Conservation (phyloP, 37 sponge, comb jelly and placozoan species). For the Axinella damicornis region DNA sequence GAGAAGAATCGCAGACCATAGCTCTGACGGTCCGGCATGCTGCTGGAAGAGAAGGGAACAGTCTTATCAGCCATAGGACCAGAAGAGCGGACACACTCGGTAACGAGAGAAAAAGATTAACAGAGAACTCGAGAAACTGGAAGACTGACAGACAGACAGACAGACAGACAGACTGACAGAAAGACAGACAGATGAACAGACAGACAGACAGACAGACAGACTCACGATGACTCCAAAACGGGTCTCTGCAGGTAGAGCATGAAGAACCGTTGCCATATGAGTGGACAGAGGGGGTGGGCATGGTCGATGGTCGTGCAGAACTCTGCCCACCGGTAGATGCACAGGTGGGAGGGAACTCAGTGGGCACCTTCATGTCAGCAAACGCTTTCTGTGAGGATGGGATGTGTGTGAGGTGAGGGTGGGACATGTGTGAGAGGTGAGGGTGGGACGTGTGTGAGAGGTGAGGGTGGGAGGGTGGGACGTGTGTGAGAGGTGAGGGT, state of each 20-base stretch:
- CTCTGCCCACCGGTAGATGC: conserved; percentile 93
- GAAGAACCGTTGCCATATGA: conserved; percentile 92
- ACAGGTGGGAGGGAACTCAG: conserved; percentile 60
- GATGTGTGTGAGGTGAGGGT: too few species aligned
- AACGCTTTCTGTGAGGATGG: conserved; percentile 50
- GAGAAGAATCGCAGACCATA: conserved; percentile 57
- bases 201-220: not conserved
- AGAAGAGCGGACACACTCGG: too few species aligned
- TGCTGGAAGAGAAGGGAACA: too few species aligned
- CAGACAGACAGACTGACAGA: too few species aligned
- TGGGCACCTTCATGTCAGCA: conserved; percentile 31
- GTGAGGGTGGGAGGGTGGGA: too few species aligned
- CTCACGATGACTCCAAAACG: conserved; percentile 49
- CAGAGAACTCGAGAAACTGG: too few species aligned
- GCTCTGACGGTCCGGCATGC: conserved; percentile 62
- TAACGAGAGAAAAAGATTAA: not conserved
- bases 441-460: too few species aligned
- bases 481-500: too few species aligned
- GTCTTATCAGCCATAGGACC: too few species aligned
- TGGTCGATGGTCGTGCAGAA: conserved; percentile 60
- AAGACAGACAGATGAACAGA: not conserved
- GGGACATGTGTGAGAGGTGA: too few species aligned
- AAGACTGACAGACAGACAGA: too few species aligned
- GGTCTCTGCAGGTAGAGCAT: conserved; percentile 85
- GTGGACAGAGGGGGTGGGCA: conserved; percentile 73